Evolutionary conservation across 2,797 vertebrate species (phyloP).

Genomic region (Geotrypetes seraphini): DNA sequence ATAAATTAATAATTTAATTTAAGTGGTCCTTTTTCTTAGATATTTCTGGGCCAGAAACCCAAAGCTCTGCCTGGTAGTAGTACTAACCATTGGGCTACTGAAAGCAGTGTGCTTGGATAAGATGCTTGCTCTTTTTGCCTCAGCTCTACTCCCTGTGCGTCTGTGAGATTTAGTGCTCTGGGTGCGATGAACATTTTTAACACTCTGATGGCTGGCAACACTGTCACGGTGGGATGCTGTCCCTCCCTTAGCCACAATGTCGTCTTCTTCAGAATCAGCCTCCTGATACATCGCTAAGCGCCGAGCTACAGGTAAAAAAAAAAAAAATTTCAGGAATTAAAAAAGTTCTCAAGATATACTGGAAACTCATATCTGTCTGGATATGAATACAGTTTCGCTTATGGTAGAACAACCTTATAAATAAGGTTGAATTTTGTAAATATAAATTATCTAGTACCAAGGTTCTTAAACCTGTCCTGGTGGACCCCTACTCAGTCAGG

Average conservation of each 20-base stretch:
- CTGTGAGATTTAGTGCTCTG: slow-evolving; percentile 87
- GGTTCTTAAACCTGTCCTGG: too few species aligned
- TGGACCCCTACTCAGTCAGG: too few species aligned
- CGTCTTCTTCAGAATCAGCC: slow-evolving; percentile 86
- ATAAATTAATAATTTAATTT: too few species aligned
- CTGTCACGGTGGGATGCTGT: slow-evolving; percentile 73
- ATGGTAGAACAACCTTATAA: too few species aligned
- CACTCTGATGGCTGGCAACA: slow-evolving; percentile 73
- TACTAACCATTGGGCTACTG: slow-evolving; percentile 91
- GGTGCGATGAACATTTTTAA: slow-evolving; percentile 66
- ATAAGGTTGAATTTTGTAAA: too few species aligned
- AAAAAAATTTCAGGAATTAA: not conserved
- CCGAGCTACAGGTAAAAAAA: slow-evolving; percentile 51
- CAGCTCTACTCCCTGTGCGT: slow-evolving; percentile 77
- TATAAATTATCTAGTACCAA: too few species aligned
- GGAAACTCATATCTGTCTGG: too few species aligned
- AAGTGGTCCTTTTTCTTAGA: too few species aligned
- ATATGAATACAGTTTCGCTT: too few species aligned
- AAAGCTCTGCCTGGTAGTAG: too few species aligned
- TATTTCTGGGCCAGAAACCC: too few species aligned
- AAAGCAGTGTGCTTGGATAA: slow-evolving; percentile 91
- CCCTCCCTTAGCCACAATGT: slow-evolving; percentile 58
- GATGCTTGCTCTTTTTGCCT: slow-evolving; percentile 85
- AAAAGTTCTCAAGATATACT: not conserved
- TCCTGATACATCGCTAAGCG: slow-evolving; percentile 92